Evolutionary conservation across 1,140 invertebrate species (phyloP).

Genomic region (Polypedilum vanderplanki): DNA sequence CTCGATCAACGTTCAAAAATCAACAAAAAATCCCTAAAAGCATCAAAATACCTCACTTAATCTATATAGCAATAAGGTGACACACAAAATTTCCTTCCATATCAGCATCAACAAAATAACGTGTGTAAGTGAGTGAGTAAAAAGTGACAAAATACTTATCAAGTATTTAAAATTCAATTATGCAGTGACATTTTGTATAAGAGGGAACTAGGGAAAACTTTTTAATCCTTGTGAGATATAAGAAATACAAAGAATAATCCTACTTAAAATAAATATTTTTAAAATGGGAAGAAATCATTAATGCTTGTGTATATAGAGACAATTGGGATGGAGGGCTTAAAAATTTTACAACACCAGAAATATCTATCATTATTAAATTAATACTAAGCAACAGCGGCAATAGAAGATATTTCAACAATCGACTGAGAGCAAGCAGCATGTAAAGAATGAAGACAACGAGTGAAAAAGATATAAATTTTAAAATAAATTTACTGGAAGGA

Average conservation of each 20-base stretch:
- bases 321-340: background rate
- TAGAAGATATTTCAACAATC: background rate
- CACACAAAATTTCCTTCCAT: no score
- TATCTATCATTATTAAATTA: background rate
- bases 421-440: background rate
- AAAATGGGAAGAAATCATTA: background rate
- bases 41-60: no score
- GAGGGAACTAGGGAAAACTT: background rate
- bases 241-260: background rate
- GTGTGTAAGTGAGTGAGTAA: background rate
- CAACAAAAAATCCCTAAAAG: no score
- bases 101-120: no score
- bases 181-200: background rate
- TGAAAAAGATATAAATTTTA: background rate
- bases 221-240: background rate
- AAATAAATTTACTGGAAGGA: conserved; percentile 19
- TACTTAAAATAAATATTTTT: background rate
- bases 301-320: no score
- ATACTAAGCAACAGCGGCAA: background rate
- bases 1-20: no score
- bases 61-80: no score
- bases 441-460: background rate
- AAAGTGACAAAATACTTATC: background rate
- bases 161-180: conserved; percentile 1
- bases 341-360: background rate